Conservation (phyloP, 1,140 invertebrate species). For the Philotrypesis tridentata region DNA sequence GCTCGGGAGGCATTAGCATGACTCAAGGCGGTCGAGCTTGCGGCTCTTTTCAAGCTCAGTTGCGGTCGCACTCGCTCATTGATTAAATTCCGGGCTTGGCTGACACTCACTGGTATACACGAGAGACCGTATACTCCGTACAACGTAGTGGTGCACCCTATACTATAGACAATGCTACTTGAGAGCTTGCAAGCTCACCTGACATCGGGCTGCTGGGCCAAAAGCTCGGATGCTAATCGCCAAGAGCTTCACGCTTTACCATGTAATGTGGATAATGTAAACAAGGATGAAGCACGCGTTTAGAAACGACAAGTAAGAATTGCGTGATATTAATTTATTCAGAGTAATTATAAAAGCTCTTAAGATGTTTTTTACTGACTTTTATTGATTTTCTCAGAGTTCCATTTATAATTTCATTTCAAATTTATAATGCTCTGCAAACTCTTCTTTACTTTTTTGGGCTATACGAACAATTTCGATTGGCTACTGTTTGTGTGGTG, state of each 20-base stretch:
- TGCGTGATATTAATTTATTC: neutral
- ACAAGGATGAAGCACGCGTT: neutral
- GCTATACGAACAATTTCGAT: no score
- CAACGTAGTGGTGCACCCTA: neutral
- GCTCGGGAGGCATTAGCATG: neutral
- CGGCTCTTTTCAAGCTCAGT: neutral
- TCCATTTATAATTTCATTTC: no score
- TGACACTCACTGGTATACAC: neutral
- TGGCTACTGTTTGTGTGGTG: no score
- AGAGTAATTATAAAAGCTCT: no score
- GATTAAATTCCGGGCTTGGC: conserved; percentile 52
- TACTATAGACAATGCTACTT: neutral
- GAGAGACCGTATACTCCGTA: neutral
- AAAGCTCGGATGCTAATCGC: neutral
- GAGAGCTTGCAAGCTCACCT: neutral
- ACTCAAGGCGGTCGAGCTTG: neutral
- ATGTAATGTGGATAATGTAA: no score
- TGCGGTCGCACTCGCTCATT: conserved; percentile 40
- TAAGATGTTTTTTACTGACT: no score
- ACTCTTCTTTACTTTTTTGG: no score
- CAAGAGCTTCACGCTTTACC: no score
- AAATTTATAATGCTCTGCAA: no score
- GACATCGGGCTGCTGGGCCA: neutral
- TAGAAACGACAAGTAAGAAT: neutral
- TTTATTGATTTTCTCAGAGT: no score